Evolutionary conservation across 1,140 invertebrate species (phyloP), one percentile per base, ranked within the genome.

Genomic region (Brachystomella parvula): DNA sequence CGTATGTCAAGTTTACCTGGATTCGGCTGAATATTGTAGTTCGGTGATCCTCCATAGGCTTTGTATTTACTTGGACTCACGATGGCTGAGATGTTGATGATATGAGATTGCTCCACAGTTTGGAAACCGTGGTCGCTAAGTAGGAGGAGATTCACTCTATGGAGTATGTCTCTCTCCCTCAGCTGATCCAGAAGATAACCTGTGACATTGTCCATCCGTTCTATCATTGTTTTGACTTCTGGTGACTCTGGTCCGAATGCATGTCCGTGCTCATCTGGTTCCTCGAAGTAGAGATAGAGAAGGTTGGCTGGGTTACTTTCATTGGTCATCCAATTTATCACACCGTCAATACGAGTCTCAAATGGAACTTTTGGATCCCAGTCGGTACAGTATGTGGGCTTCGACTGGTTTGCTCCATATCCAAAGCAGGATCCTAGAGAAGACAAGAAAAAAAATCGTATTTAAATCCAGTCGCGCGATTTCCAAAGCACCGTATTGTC

Each of bases 91-190:
- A 87, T 76, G 74, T 86, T 80, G 64, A 88, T 83, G 65, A 85
- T 78, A 68, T 79, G 75, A 33, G 81, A 76, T 53, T 76, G 70
- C 3, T 76, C 79, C 1, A 85, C 79, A 30, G 77, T 75, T 1
- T 81, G 73, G 84, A 89, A 88, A 19, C 89, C 88, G 78, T 90
- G 88, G 77, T 90, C 89, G 75, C 86, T 87, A 1, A 88, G 76
- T 53, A 89, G 79, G 65, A 89, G 81, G 0, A 89, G 76, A 76
- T 89, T 88, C 0, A 87, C 78, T 58, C 75, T 75, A 73, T 84
- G 78, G 39, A 75, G 75, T 39, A 88, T 75, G 12, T 78, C 75
- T 63, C 80, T 72, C 1, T 76, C 61, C 33, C 77, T 74, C 31
- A 87, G 70, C 70, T 82, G 77, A 21, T 82, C 68, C 71, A 87